Evolutionary conservation across 2,888 invertebrate genomes (phyloP).

Genomic region (Drosophila mercatorum): DNA sequence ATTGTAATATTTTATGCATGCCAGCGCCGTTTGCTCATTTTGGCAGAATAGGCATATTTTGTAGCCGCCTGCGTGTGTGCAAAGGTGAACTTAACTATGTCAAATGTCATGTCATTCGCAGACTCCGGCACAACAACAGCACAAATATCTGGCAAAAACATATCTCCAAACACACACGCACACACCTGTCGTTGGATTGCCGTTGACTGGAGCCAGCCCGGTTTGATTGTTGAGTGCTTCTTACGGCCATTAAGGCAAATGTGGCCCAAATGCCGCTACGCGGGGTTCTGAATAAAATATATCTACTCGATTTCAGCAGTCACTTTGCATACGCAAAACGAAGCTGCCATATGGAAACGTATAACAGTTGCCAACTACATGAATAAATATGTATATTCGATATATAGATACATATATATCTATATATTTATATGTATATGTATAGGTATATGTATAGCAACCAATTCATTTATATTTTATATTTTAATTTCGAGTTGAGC

Average conservation of each 20-base stretch:
- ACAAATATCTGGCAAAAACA: conserved; percentile 10
- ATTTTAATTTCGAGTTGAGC: conserved; percentile 4
- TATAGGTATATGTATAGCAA: too few species aligned
- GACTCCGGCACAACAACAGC: conserved; percentile 9
- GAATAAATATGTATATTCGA: neutral
- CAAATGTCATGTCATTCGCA: conserved; percentile 64
- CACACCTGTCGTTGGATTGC: conserved; percentile 56
- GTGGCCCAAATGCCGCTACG: conserved; percentile 37
- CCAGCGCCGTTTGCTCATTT: conserved; percentile 36
- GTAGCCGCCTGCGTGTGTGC: conserved; percentile 5
- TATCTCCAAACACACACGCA: conserved; percentile 16
- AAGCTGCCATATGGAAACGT: neutral
- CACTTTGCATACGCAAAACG: conserved; percentile 15
- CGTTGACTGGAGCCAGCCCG: conserved; percentile 26
- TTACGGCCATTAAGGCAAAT: conserved; percentile 55
- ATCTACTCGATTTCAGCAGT: conserved; percentile 18
- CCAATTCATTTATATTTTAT: conserved; percentile 7
- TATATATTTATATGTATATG: neutral
- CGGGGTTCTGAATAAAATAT: conserved; percentile 28
- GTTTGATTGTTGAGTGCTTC: conserved; percentile 57
- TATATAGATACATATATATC: neutral
- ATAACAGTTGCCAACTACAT: conserved; percentile 1
- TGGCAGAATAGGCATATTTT: conserved; percentile 20
- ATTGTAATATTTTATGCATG: conserved; percentile 65
- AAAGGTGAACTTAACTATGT: conserved; percentile 52